Evolutionary conservation across 1,140 invertebrate genomes (phyloP).

Genomic region (Littorina saxatilis): DNA sequence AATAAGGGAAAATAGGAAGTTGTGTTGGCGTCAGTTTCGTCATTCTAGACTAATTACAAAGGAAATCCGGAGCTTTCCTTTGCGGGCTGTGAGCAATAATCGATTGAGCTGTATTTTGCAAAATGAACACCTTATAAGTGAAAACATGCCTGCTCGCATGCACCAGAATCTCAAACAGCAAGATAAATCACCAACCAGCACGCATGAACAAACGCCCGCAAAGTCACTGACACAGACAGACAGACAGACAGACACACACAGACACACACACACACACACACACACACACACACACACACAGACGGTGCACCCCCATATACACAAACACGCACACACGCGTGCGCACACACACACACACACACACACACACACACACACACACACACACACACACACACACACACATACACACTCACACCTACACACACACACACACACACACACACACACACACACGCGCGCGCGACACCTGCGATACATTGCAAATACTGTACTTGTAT

Average conservation of each 20-base stretch:
- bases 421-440: too few relatives aligned
- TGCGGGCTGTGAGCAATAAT: too few relatives aligned
- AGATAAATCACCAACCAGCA: background rate
- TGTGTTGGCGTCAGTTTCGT: too few relatives aligned
- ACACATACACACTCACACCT: too few relatives aligned
- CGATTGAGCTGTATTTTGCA: too few relatives aligned
- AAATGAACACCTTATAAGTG: too few relatives aligned
- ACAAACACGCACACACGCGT: background rate
- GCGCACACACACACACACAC: constrained; percentile 6
- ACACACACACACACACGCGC: too few relatives aligned
- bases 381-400: background rate
- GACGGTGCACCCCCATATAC: background rate
- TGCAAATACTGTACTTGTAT: too few relatives aligned
- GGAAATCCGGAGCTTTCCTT: too few relatives aligned
- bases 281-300: background rate
- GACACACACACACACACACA: constrained; percentile 15
- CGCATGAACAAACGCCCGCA: background rate
- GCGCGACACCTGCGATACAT: too few relatives aligned
- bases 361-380: background rate
- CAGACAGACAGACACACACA: constrained; percentile 1
- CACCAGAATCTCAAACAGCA: background rate
- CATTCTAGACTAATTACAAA: too few relatives aligned
- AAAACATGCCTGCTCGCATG: background rate
- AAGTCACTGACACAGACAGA: background rate
- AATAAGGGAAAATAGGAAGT: too few relatives aligned